A percentile compares a stretch with the other conserved stretches of the same genome.
Conservation (phyloP, 2,797 vertebrate species). For the Gymnodraco acuticeps region DNA sequence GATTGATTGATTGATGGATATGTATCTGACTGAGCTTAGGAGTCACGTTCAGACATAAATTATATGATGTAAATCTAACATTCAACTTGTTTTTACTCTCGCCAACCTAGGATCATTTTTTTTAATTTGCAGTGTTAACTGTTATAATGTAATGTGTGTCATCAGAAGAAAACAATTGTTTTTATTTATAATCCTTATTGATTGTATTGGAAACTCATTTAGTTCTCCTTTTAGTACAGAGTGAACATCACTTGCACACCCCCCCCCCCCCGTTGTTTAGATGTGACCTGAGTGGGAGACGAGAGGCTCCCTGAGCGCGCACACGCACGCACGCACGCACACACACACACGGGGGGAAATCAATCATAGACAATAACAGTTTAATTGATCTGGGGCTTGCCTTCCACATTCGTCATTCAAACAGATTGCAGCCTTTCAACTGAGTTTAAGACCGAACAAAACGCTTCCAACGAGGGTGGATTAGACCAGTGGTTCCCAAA, state of each 20-base stretch:
- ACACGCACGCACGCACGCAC: too few species aligned
- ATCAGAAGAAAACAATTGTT: neutral
- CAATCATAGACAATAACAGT: conserved; percentile 40
- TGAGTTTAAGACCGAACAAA: conserved; percentile 44
- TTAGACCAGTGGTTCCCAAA: too few species aligned
- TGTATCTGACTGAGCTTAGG: neutral
- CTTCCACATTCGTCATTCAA: conserved; percentile 22
- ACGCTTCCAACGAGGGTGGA: conserved; percentile 39
- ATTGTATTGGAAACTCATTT: neutral
- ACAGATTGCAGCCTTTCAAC: neutral
- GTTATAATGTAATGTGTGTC: too few species aligned
- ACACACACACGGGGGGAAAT: conserved; percentile 34
- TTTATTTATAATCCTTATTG: neutral
- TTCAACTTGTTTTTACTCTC: neutral
- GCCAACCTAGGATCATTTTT: neutral
- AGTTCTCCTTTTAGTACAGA: conserved; percentile 6
- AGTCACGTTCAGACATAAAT: neutral
- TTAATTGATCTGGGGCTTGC: conserved; percentile 27
- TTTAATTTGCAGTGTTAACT: neutral
- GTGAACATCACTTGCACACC: neutral
- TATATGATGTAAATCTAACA: neutral
- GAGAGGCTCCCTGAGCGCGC: too few species aligned
- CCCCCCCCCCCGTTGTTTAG: too few species aligned
- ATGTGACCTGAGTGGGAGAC: too few species aligned
- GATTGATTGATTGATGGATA: too few species aligned